phyloP scores from a whole-genome alignment of 2,888 invertebrate species.

The Caenorhabditis sp. region DNA sequence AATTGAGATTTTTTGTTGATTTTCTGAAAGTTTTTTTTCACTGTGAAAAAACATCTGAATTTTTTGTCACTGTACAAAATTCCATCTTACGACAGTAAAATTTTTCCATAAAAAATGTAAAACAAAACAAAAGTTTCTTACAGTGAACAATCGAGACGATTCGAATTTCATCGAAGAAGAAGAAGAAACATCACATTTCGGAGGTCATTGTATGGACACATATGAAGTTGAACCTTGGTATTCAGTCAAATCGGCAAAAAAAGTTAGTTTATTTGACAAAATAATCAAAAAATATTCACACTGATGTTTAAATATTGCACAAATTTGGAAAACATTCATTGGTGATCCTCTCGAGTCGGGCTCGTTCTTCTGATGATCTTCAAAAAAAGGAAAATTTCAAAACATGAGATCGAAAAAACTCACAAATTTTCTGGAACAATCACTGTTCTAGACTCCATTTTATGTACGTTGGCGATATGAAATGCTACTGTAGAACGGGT shows the following conservation, averaged over 20 bases:
- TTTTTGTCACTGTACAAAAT: too few species aligned
- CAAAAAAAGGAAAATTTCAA: not conserved
- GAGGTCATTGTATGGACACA: not conserved
- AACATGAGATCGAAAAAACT: not conserved
- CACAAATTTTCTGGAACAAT: not conserved
- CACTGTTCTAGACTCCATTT: not conserved
- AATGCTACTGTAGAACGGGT: not conserved
- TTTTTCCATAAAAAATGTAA: not conserved
- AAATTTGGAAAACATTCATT: not conserved
- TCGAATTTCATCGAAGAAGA: not conserved
- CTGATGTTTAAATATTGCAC: not conserved
- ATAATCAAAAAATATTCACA: not conserved
- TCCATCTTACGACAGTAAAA: not conserved
- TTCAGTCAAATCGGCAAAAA: slow-evolving; percentile 4
- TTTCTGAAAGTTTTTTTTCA: too few species aligned
- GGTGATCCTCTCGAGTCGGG: not conserved
- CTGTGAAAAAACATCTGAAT: too few species aligned
- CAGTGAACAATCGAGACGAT: slow-evolving; percentile 12
- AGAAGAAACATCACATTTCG: not conserved
- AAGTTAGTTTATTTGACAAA: slow-evolving; percentile 9
- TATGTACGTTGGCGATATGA: not conserved
- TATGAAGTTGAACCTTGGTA: slow-evolving; percentile 33
- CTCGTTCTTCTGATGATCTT: not conserved
- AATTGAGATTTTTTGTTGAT: too few species aligned
- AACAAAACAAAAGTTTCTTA: slow-evolving; percentile 1